Base-by-base conservation (phyloP, 2,113 vertebrate species). In the Centropus bengalensis region DNA sequence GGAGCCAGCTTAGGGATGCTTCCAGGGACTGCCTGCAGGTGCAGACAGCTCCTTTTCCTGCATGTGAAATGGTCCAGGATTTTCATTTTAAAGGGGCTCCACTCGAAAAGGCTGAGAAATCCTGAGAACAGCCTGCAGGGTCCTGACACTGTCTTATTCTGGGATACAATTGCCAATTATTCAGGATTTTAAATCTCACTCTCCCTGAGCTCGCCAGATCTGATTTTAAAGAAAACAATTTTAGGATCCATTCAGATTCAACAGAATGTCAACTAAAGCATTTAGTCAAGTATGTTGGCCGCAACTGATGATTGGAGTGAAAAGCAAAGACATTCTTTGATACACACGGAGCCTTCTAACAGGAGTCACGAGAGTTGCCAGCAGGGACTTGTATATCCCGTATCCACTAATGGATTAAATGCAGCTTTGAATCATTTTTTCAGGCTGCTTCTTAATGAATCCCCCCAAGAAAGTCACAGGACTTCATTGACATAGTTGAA, bases 141-240 rank as follows among this genome's bases (percentile, higher is more conserved):
- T 30, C 33, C 40, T 14, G 15, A 6, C 0, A 0, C 47, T 68
- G 54, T 21, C 28, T 36, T 69, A 73, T 55, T 47, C 64, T n/a
- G 36, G 36, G 47, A 58, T 30, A 62, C 1, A 0, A 24, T 67
- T 8, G 0, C 24, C 33, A 49, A 10, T 32, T 26, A 1, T 2
- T 23, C 42, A n/a, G 36, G 38, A 23, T 30, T 77, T 60, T 47
- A 47, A 42, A 47, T 17, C 28, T 64, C 38, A 20, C 12, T 77
- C n/a, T 12, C 40, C 30, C 30, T 33, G 14, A 82, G 51, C 21
- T 67, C 51, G 62, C 13, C 51, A 36, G 40, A 30, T 45, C n/a
- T 36, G 42, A 44, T 49, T 47, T 67, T 70, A 66, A 82, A 64
- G 30, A n/a, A 78, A 77, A 62, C 32, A 28, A 30, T 24, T 70